Evolutionary conservation across 2,888 invertebrate genomes (phyloP), one percentile per base, ranked within the genome.

Genomic region (Eupithecia subumbrata): DNA sequence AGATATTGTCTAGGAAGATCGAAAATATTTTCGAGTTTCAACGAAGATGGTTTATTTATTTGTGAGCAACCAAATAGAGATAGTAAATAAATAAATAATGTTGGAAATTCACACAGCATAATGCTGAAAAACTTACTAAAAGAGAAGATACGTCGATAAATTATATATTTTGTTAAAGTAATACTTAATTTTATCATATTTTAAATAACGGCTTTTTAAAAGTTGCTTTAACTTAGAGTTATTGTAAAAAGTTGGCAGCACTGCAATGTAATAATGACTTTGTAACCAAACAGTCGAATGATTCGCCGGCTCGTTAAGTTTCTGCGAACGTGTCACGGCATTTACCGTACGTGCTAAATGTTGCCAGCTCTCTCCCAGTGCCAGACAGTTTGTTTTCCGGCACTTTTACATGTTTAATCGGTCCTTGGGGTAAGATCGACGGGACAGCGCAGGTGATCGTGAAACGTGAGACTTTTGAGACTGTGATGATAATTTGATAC

Each of bases 371-470:
- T 14, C 77, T 89, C 90, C 66, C 64, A 60, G 64, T 9, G 34
- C 90, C 89, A 87, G 89, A 86, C 89, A 92, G 90, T 93, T 93
- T 94, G 93, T 93, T 93, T 90, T 89, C 91, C 92, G 89, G 86
- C 92, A 94, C 93, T 92, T 91, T 91, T 94, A 93, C 93, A 93
- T 93, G 93, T 91, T 94, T 95, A 95, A 95, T 95, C 90, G 93
- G 82, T 85, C 95, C 89, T 86, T 34, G 12, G 91, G 88, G 93
- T 88, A 80, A 76, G 83, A 86, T 85, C 81, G 66, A 67, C 60
- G 72, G 74, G 73, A 73, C 74, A 78, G 72, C 77, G 76, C 79
- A 79, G 80, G 79, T 80, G 69, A 73, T 78, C 76, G 74, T 69
- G 69, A 76, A 74, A 82, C 81, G 81, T 81, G 79, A 70, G 69